Evolutionary conservation across 1,140 invertebrate genomes (phyloP).

Genomic region (Sinella curviseta): DNA sequence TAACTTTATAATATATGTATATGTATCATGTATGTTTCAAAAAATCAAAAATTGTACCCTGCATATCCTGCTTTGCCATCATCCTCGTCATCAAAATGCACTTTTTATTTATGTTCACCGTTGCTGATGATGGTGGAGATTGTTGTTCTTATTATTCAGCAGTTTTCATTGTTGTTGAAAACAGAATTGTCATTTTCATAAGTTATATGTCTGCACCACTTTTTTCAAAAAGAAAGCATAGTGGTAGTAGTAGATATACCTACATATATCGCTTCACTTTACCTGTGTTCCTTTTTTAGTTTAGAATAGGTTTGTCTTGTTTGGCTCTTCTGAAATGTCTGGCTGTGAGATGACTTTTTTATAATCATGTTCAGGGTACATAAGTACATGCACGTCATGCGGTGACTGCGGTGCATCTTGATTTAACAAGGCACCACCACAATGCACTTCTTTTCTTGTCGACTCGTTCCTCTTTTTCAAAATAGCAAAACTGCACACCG

Average conservation of each 20-base stretch:
- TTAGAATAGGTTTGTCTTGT: too few species aligned
- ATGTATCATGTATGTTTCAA: too few species aligned
- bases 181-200: neutral
- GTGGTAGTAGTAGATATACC: too few species aligned
- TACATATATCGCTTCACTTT: neutral
- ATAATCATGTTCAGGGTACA: neutral
- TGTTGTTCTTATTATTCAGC: neutral
- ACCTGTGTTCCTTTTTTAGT: neutral
- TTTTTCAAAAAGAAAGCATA: neutral
- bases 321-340: too few species aligned
- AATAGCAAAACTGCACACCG: neutral
- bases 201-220: neutral
- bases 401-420: constrained; percentile 2
- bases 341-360: neutral
- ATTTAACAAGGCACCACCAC: neutral
- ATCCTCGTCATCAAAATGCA: neutral
- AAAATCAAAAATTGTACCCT: too few species aligned
- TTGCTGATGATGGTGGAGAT: neutral
- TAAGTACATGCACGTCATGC: neutral
- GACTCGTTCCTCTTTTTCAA: neutral
- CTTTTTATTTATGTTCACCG: neutral
- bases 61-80: too few species aligned
- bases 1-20: too few species aligned
- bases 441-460: neutral
- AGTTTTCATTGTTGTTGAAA: constrained; percentile 2